phyloP scores from a whole-genome alignment of 2,797 vertebrate species.

The Crocidura indochinensis region DNA sequence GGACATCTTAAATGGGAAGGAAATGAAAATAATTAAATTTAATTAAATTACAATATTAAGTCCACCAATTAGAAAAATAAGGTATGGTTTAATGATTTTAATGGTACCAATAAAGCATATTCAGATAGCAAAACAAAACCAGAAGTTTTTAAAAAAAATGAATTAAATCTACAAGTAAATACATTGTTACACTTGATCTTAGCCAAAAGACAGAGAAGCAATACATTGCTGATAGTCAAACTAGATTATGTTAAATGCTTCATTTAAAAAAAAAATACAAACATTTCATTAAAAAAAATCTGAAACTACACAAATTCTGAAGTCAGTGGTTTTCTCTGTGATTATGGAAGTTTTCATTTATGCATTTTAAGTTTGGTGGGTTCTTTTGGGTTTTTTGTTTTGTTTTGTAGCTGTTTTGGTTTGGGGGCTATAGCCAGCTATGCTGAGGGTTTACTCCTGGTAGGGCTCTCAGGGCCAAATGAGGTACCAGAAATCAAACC shows the following conservation, averaged over 20 bases:
- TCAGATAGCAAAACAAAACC: constrained; percentile 62
- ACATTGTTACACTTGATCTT: constrained; percentile 12
- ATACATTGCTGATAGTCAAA: constrained; percentile 13
- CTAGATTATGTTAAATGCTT: not conserved
- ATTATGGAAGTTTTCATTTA: constrained; percentile 14
- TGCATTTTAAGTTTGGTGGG: not conserved
- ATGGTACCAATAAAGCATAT: not conserved
- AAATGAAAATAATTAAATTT: constrained; percentile 71
- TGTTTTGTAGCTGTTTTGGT: too few relatives aligned
- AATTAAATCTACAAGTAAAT: constrained; percentile 13
- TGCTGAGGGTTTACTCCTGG: too few relatives aligned
- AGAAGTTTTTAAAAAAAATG: constrained; percentile 58
- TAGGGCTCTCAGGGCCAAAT: too few relatives aligned
- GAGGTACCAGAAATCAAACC: too few relatives aligned
- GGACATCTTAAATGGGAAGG: constrained; percentile 94
- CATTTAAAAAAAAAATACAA: constrained; percentile 42
- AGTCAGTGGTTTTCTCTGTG: not conserved
- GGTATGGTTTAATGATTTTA: constrained; percentile 32
- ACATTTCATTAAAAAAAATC: not conserved
- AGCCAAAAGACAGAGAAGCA: too few relatives aligned
- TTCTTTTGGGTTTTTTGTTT: too few relatives aligned
- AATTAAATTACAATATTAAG: constrained; percentile 16
- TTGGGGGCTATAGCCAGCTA: too few relatives aligned
- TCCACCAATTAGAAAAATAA: not conserved
- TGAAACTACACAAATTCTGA: constrained; percentile 40